These are phyloP conservation scores for Nothobranchius furzeri DNA, from an alignment of 2,113 vertebrate genomes.

Conservation along the genomic window DNA sequence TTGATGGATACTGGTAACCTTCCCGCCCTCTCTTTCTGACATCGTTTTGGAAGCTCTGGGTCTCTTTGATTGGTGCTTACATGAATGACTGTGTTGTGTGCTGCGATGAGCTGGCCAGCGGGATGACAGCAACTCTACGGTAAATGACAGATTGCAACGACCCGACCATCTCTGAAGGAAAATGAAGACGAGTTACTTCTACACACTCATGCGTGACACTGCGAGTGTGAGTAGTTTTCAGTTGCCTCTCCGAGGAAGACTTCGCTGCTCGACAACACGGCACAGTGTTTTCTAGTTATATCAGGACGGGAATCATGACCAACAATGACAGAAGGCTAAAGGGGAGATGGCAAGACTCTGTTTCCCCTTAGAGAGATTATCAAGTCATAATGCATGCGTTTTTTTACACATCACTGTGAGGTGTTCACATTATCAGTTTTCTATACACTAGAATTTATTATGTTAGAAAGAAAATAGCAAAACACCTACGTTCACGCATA, in stretches of 20 bases:
- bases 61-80: slow-evolving; percentile 67
- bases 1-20: slow-evolving; percentile 59
- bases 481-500: slow-evolving; percentile 69
- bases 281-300: slow-evolving; percentile 74
- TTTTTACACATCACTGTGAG: slow-evolving; percentile 75
- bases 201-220: slow-evolving; percentile 72
- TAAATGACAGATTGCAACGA: slow-evolving; percentile 53
- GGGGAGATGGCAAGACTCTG: slow-evolving; percentile 65
- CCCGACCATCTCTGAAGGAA: slow-evolving; percentile 49
- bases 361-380: slow-evolving; percentile 62
- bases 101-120: slow-evolving; percentile 55
- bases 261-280: slow-evolving; percentile 73
- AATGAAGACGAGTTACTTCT: slow-evolving; percentile 65
- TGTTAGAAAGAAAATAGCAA: slow-evolving; percentile 68
- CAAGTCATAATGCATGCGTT: slow-evolving; percentile 76
- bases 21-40: slow-evolving; percentile 61
- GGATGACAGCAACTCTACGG: slow-evolving; percentile 37
- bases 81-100: slow-evolving; percentile 50
- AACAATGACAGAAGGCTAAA: slow-evolving; percentile 58
- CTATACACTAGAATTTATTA: slow-evolving; percentile 74
- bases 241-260: slow-evolving; percentile 77
- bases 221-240: slow-evolving; percentile 66
- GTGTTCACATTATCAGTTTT: slow-evolving; percentile 74
- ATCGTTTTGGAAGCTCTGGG: slow-evolving; percentile 78
- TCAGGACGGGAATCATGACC: slow-evolving; percentile 63